Percentiles rank a stretch among this genome's conserved stretches.
phyloP scores from a whole-genome alignment of 2,797 vertebrate genomes.

The Pseudocheirus occidentalis region DNA sequence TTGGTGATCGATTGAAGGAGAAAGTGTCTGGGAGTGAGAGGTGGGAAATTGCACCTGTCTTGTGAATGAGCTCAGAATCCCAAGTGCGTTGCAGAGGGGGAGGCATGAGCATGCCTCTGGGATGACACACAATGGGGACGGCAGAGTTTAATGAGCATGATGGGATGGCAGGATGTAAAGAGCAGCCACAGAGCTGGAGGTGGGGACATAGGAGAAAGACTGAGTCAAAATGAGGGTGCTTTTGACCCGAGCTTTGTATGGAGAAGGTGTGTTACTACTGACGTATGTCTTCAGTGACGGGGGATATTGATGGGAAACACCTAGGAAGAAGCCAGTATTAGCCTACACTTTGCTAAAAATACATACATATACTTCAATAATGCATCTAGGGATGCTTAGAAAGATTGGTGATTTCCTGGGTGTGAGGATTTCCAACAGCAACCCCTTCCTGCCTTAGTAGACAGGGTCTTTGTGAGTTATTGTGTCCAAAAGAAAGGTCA shows the following conservation, averaged over 20 bases:
- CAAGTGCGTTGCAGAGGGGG: not conserved
- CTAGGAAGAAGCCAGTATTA: not conserved
- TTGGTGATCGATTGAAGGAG: constrained; percentile 9
- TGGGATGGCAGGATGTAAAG: not conserved
- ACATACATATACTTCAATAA: not conserved
- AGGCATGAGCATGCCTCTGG: not conserved
- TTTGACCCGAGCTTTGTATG: not conserved
- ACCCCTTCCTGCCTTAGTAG: not conserved
- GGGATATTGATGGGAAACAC: not conserved
- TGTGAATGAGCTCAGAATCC: constrained; percentile 37
- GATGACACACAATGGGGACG: no score
- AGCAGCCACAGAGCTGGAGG: not conserved
- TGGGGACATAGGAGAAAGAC: not conserved
- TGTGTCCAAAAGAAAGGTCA: not conserved
- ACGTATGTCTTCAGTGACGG: not conserved
- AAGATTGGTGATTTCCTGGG: not conserved
- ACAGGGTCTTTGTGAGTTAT: not conserved
- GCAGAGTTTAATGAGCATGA: accelerated
- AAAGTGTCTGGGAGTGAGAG: constrained; percentile 13
- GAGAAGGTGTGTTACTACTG: not conserved
- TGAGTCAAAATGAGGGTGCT: not conserved
- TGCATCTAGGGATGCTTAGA: not conserved
- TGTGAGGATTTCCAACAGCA: not conserved
- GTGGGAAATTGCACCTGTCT: constrained; percentile 34
- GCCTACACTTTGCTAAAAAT: not conserved